Conservation (phyloP, 1,140 invertebrate species). For the Andricus grossulariae region DNA sequence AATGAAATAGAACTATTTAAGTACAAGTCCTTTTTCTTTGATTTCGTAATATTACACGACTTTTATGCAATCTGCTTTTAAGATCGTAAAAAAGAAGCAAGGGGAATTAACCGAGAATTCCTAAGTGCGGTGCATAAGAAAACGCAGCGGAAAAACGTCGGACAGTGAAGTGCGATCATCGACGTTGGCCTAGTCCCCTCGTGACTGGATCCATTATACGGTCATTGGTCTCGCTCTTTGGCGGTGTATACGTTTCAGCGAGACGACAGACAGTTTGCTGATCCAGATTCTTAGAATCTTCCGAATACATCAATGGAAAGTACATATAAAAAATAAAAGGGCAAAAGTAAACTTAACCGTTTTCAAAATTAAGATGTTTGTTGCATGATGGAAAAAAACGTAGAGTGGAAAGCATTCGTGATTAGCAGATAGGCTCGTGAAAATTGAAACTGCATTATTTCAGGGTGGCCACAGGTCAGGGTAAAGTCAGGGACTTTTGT, state of each 20-base stretch:
- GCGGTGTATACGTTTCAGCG: conserved; percentile 32
- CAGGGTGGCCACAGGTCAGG: no score
- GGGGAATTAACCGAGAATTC: conserved; percentile 6
- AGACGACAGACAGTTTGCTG: conserved; percentile 13
- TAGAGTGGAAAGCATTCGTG: no score
- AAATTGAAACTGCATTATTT: no score
- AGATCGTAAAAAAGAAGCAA: not conserved
- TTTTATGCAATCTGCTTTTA: not conserved
- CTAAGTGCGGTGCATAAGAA: conserved; percentile 22
- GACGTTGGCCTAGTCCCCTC: conserved; percentile 56
- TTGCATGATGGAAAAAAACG: no score
- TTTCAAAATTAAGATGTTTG: no score
- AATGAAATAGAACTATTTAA: no score
- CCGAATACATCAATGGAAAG: not conserved
- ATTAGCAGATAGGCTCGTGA: no score
- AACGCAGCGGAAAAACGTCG: conserved; percentile 34
- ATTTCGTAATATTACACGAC: no score
- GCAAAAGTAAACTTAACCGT: not conserved
- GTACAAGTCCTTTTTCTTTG: no score
- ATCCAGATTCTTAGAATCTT: not conserved
- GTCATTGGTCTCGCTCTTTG: conserved; percentile 62
- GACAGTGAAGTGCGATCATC: conserved; percentile 39
- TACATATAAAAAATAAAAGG: not conserved
- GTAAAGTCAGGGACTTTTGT: no score
- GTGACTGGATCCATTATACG: conserved; percentile 53